Percentiles rank a stretch among this genome's conserved stretches.
phyloP scores from a whole-genome alignment of 2,113 vertebrate species.

The Siphamia tubifer region DNA sequence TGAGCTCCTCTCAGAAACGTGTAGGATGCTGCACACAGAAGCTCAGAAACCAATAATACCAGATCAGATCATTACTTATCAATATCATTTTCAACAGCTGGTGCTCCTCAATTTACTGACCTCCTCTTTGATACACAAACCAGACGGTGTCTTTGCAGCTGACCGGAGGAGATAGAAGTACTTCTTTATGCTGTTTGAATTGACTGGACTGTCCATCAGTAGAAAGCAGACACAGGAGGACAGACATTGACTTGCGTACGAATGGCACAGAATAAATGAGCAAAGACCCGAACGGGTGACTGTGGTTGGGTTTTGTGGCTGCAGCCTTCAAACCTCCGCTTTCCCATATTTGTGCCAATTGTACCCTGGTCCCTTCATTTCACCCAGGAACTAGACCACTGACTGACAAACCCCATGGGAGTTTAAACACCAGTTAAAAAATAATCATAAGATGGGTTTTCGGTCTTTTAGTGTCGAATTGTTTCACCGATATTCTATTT shows the following conservation, averaged over 20 bases:
- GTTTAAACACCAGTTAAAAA: slow-evolving; percentile 11
- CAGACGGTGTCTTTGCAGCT: slow-evolving; percentile 14
- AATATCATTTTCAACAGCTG: slow-evolving; percentile 8
- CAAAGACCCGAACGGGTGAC: background rate
- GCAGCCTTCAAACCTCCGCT: slow-evolving; percentile 5
- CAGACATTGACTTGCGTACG: background rate
- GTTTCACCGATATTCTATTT: background rate
- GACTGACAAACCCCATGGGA: slow-evolving; percentile 1
- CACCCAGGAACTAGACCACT: background rate
- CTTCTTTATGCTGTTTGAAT: slow-evolving; percentile 31
- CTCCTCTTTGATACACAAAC: background rate
- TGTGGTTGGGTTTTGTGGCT: background rate
- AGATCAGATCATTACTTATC: slow-evolving; percentile 23
- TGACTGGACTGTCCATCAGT: slow-evolving; percentile 1
- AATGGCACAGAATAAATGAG: background rate
- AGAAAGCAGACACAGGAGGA: background rate
- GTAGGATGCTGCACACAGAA: background rate
- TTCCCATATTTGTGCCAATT: background rate
- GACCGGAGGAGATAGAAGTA: slow-evolving; percentile 15
- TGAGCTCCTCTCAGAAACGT: background rate
- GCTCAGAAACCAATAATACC: background rate
- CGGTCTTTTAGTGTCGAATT: background rate
- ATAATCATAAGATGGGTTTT: slow-evolving; percentile 2
- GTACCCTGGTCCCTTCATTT: background rate
- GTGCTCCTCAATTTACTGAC: slow-evolving; percentile 22